Base-by-base conservation (phyloP, 1,140 invertebrate species). In the Chironomus striatipennis region DNA sequence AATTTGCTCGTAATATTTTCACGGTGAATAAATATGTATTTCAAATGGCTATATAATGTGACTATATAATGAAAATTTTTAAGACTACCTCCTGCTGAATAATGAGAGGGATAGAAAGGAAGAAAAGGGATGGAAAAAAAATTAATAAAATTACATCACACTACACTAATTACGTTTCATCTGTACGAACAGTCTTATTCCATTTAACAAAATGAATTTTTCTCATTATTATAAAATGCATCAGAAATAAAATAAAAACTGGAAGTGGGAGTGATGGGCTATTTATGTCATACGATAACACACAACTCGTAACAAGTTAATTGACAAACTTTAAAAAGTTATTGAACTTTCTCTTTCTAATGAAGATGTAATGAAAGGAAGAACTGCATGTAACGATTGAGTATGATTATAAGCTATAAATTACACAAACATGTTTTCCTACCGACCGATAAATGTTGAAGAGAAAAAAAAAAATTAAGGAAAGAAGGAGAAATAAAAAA, bases 401-500 rank as follows among this genome's bases (percentile, higher is more conserved):
- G 12, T 57, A 57, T 57, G 47, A 57, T 57, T 57, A 57, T 57
- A 57, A 57, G 47, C 47, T 57, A 57, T 57, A 57, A 57, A 57
- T 57, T 57, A 57, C 47, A 57, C n/a, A 57, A 57, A 57, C 47
- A 57, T 57, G 47, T 57, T 57, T 57, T 57, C n/a, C 47, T 57
- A 12, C 47, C 12, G 24, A 34, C n/a, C 47, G 12, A n/a, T 57
- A 57, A 57, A 57, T 57, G 47, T 5, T n/a, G n/a, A n/a, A 47
- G 43, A 47, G 5, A 34, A 34, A 34, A 34, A 34, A 34, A 34
- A 34, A 34, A 34, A 2, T 34, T 2, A 34, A 34, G 24, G 24
- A 34, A 34, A 34, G 24, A 34, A 34, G 1, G 24, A 34, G 24
- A 34, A 34, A 34, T 34, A 34, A 34, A 34, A 34, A 34, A 34